A percentile compares a stretch with the other conserved stretches of the same genome.
Evolutionary conservation across 2,888 invertebrate genomes (phyloP).

Genomic region (Stegana nigrithorax): DNA sequence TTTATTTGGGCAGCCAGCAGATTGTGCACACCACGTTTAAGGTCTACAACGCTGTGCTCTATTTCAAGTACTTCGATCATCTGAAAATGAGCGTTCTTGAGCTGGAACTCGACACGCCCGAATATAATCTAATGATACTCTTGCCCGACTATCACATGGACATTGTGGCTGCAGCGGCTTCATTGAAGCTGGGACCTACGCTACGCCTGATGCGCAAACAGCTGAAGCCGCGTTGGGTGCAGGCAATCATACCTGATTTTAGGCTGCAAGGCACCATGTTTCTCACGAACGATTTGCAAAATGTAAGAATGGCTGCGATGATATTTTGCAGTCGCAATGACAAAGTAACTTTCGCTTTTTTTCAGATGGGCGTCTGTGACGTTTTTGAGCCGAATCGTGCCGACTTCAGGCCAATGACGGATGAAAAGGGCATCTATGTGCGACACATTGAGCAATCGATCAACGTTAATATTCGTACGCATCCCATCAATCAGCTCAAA

Average conservation of each 20-base stretch:
- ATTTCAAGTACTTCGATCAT: slow-evolving; percentile 79
- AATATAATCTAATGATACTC: slow-evolving; percentile 81
- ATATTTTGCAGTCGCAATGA: slow-evolving; percentile 46
- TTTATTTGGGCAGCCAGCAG: slow-evolving; percentile 68
- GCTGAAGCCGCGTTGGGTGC: slow-evolving; percentile 78
- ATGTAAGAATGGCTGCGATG: slow-evolving; percentile 72
- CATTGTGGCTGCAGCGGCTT: slow-evolving; percentile 74
- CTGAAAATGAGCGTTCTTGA: slow-evolving; percentile 80
- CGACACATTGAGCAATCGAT: slow-evolving; percentile 87
- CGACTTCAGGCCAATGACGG: slow-evolving; percentile 84
- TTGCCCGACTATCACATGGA: slow-evolving; percentile 77
- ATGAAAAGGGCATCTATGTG: slow-evolving; percentile 81
- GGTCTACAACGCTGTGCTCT: slow-evolving; percentile 81
- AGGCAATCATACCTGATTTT: slow-evolving; percentile 84
- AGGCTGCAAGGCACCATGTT: slow-evolving; percentile 82
- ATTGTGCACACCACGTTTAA: slow-evolving; percentile 75
- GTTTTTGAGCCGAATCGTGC: slow-evolving; percentile 85
- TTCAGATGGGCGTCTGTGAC: slow-evolving; percentile 80
- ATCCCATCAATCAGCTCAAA: slow-evolving; percentile 70
- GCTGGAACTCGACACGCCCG: slow-evolving; percentile 82
- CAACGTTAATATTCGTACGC: slow-evolving; percentile 84
- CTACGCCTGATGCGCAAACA: slow-evolving; percentile 77
- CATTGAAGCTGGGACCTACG: slow-evolving; percentile 73
- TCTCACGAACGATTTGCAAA: slow-evolving; percentile 83
- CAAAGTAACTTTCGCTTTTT: slow-evolving; percentile 40